phyloP scores from a whole-genome alignment of 1,140 invertebrate genomes.

The Calephelis virginiensis region DNA sequence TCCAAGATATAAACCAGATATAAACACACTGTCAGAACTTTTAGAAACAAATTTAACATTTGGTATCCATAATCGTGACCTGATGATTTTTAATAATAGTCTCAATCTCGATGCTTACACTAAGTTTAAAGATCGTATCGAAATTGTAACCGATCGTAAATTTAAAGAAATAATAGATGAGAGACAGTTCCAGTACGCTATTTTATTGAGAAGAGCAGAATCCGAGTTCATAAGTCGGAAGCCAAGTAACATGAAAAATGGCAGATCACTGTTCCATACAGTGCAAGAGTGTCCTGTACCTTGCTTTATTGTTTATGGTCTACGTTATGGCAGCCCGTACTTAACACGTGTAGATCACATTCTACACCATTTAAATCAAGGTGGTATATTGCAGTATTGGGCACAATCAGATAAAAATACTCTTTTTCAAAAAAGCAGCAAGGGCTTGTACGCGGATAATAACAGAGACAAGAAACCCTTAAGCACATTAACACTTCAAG shows the following conservation, averaged over 20 bases:
- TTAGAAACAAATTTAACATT: conserved; percentile 51
- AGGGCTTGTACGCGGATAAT: conserved; percentile 38
- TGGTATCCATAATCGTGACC: conserved; percentile 58
- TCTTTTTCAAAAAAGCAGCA: conserved; percentile 30
- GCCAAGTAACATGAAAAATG: conserved; percentile 50
- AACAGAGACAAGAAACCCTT: conserved; percentile 54
- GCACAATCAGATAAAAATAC: conserved; percentile 47
- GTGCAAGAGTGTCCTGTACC: conserved; percentile 60
- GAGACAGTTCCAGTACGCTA: conserved; percentile 57
- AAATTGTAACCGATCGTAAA: conserved; percentile 50
- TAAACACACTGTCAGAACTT: conserved; percentile 49
- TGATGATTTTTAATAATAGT: conserved; percentile 48
- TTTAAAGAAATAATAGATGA: conserved; percentile 53
- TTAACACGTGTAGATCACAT: conserved; percentile 50
- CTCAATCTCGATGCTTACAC: conserved; percentile 36
- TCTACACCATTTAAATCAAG: conserved; percentile 54
- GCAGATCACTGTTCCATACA: conserved; percentile 55
- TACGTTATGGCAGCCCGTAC: conserved; percentile 66
- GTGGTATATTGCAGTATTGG: conserved; percentile 61
- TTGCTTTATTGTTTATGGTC: conserved; percentile 60
- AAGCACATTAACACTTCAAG: conserved; percentile 43
- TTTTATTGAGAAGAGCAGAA: conserved; percentile 55
- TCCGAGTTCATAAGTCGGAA: conserved; percentile 50
- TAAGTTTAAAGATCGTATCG: conserved; percentile 43
- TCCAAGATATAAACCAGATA: conserved; percentile 57